A percentile compares a stretch with the other conserved stretches of the same genome.
Evolutionary conservation across 2,113 vertebrate genomes (phyloP).

Genomic region (Condylura cristata): DNA sequence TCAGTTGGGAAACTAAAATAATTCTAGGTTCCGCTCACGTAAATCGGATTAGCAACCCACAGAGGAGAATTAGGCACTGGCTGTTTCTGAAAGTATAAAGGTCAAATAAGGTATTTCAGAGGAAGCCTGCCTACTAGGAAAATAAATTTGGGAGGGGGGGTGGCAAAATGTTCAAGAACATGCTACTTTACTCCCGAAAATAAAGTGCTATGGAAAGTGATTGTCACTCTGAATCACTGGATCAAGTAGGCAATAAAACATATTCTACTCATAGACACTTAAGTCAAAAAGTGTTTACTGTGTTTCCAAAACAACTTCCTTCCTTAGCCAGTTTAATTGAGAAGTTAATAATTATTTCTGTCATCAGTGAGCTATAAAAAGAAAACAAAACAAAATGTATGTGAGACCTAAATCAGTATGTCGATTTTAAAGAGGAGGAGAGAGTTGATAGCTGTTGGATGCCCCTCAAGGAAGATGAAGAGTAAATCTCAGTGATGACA

Average conservation of each 20-base stretch:
- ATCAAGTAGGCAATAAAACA: neutral
- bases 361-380: conserved; percentile 49
- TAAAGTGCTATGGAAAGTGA: neutral
- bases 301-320: conserved; percentile 42
- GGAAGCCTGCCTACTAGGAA: conserved; percentile 58
- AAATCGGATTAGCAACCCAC: conserved; percentile 84
- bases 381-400: conserved; percentile 37
- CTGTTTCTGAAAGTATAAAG: conserved; percentile 82
- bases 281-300: conserved; percentile 17
- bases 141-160: neutral
- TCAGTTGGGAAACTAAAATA: conserved; percentile 71
- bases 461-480: conserved; percentile 33
- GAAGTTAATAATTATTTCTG: conserved; percentile 63
- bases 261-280: neutral
- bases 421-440: conserved; percentile 48
- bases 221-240: neutral
- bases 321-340: conserved; percentile 52
- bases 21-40: conserved; percentile 72
- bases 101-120: conserved; percentile 83
- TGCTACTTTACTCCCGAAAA: neutral
- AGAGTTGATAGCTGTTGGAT: conserved; percentile 48
- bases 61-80: conserved; percentile 74
- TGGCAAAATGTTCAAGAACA: conserved; percentile 23
- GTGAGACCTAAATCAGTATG: neutral
- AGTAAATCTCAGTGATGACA: conserved; percentile 43